Percentiles rank a stretch among this genome's conserved stretches.
These are phyloP conservation scores for Helobdella robusta DNA, from an alignment of 2,888 invertebrate genomes.

Conservation along the genomic window DNA sequence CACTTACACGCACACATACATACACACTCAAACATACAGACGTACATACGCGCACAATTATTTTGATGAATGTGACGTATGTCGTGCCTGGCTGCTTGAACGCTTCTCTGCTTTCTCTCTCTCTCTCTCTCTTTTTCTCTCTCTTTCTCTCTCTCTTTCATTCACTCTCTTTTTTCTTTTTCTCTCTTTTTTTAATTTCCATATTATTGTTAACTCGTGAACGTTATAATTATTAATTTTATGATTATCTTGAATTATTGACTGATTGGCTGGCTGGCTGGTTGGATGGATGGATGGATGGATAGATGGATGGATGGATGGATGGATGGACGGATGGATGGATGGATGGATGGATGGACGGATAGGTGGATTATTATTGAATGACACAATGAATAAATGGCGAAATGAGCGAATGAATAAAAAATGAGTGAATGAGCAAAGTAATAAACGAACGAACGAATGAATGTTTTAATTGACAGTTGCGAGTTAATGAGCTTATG, in stretches of 20 bases:
- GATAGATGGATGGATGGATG: too few relatives aligned
- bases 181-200: background rate
- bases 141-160: conserved; percentile 8
- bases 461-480: too few relatives aligned
- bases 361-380: too few relatives aligned
- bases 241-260: background rate
- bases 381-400: too few relatives aligned
- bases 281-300: too few relatives aligned
- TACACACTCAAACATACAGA: background rate
- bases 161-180: conserved; percentile 36
- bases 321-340: too few relatives aligned
- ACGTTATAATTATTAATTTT: background rate
- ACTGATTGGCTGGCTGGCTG: background rate
- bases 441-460: too few relatives aligned
- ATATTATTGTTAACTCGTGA: background rate
- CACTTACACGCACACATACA: background rate
- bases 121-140: conserved; percentile 15
- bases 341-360: too few relatives aligned
- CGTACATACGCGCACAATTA: background rate
- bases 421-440: too few relatives aligned
- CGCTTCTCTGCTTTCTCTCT: background rate
- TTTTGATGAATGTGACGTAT: background rate
- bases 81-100: background rate
- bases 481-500: too few relatives aligned
- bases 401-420: too few relatives aligned